Evolutionary conservation across 1,140 invertebrate genomes (phyloP), one percentile per base, ranked within the genome.

Genomic region (Catajapyx aquilonaris): DNA sequence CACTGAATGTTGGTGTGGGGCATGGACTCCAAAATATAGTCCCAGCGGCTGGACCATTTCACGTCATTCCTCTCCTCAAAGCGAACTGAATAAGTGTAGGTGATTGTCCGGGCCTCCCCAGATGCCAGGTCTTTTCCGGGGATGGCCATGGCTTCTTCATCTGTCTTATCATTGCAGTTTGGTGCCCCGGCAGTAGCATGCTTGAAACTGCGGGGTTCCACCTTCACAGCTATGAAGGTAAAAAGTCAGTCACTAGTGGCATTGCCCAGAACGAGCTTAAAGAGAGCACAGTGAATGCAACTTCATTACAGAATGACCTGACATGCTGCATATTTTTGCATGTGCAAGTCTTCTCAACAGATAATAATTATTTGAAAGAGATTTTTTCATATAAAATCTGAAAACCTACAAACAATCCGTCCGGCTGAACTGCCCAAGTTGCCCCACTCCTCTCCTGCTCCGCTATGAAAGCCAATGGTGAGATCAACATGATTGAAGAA

Each of bases 1-100:
- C 93, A 97, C 56, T 97, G 93, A 48, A 98, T 98, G 59, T 97
- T 96, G 1, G 90, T 90, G 50, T 96, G 87, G 0, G 87, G 88
- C 77, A 94, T 93, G 2, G 90, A 94, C 57, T 96, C 87, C 32
- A 99, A 61, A 44, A 99, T 94, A 53, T 98, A 98, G 64, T 99
- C 94, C 94, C 94, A 98, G 48, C 94, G 69, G 1, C 90, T 96
- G 0, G 88, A 94, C 94, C 94, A 98, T 61, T 94, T 94, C 2
- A 93, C 79, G 2, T 71, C 67, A 49, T 85, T 73, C 52, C 60
- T 61, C 56, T 76, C 71, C 21, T 68, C 59, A 59, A 86, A 97
- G 25, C 57, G 70, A 0, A 96, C 71, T 15, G 75, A 76, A 56
- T 95, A 98, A 0, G 86, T 76, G 55, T 95, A 97, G 1, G 62